Conservation (phyloP, 1,140 invertebrate genomes). For the Vanessa atalanta region DNA sequence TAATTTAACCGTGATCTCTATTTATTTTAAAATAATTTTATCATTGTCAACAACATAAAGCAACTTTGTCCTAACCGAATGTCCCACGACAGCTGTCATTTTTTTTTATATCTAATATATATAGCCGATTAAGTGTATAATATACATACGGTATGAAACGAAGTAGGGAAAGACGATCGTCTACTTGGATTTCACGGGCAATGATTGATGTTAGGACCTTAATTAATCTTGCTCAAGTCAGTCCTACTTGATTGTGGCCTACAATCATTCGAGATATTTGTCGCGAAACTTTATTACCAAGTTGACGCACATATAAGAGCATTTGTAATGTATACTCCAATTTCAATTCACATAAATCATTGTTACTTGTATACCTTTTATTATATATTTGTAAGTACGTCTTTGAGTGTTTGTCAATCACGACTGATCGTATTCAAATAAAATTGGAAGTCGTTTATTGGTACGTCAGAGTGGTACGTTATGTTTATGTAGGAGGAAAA, state of each 20-base stretch:
- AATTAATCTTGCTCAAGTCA: slow-evolving; percentile 66
- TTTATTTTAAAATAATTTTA: too few relatives aligned
- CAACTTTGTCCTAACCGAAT: too few relatives aligned
- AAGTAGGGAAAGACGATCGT: slow-evolving; percentile 23
- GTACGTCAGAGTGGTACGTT: too few relatives aligned
- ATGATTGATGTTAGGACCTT: slow-evolving; percentile 62
- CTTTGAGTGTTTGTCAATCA: not conserved
- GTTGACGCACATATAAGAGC: not conserved
- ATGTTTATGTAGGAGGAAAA: too few relatives aligned
- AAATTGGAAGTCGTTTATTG: too few relatives aligned
- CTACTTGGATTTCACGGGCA: slow-evolving; percentile 43
- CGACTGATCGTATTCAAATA: slow-evolving; percentile 36
- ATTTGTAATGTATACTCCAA: not conserved
- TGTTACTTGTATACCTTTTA: too few relatives aligned
- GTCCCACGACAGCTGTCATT: too few relatives aligned
- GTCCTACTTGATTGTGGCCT: slow-evolving; percentile 44
- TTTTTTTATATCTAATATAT: not conserved
- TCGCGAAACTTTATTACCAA: slow-evolving; percentile 28
- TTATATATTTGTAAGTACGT: too few relatives aligned
- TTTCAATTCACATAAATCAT: too few relatives aligned
- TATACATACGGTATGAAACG: slow-evolving; percentile 18
- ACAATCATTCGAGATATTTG: slow-evolving; percentile 32
- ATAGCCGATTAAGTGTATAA: not conserved
- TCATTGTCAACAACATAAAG: too few relatives aligned
- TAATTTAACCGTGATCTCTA: too few relatives aligned